Base-by-base conservation (phyloP, 1,140 invertebrate genomes). In the Listronotus oregonensis region DNA sequence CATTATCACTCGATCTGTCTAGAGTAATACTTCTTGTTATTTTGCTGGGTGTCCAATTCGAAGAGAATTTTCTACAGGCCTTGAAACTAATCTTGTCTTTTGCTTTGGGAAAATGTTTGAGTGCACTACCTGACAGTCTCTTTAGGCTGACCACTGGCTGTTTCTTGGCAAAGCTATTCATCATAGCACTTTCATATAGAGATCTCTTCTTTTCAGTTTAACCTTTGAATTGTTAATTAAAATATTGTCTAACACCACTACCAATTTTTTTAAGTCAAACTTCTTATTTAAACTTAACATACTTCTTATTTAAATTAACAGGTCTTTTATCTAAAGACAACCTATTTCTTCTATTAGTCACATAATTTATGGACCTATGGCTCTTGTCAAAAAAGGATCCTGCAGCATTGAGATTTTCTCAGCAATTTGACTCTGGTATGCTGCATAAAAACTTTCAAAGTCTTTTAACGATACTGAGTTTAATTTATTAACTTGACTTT, bases 221-320 rank as follows among this genome's bases (percentile, higher is more conserved):
- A 11, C 10, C 6, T 15, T 18, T 42, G 17, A 17, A 40, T 21
- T 42, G 21, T 56, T 56, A 3, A 56, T n/a, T n/a, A 56, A 21
- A 11, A 32, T 43, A 4, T 56, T 56, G n/a, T 56, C 54, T 31
- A 56, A 27, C 1, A 56, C 37, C 4, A 56, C 54, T n/a, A 56
- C 54, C 14, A 56, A 27, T 8, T 40, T 14, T n/a, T 42, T 56
- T 42, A 56, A 27, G 18, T 40, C 21, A 17, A 56, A 56, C 11
- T 56, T 2, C 6, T 56, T 56, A n/a, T 56, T 42, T n/a, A 18
- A n/a, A 4, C n/a, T 18, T 46, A 1, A 46, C 11, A 8, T 14
- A 46, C n/a, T 46, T 46, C n/a, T 14, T 17, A 46, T 12, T 18
- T 46, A 18, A 17, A 6, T 56, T 32, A 12, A n/a, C 11, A 42